Conservation (phyloP, 2,113 vertebrate genomes). For the Hippopotamus amphibius region DNA sequence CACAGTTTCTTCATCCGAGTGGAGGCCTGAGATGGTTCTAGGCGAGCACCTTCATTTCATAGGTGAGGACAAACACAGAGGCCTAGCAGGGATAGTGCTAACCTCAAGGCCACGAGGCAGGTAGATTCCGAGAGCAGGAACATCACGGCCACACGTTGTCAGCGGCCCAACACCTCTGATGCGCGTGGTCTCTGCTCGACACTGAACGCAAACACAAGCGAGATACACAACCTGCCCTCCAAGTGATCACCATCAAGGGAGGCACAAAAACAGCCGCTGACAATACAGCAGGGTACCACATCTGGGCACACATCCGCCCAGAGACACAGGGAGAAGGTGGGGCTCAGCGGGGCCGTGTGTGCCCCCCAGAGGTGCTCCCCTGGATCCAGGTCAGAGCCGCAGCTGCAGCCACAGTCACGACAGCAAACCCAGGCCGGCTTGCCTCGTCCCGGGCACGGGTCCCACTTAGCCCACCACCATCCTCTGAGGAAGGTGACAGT, state of each 20-base stretch:
- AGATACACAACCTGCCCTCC: background rate
- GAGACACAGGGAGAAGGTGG: background rate
- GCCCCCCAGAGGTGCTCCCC: background rate
- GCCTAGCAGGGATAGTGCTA: too few relatives aligned
- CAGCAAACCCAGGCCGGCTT: fast-evolving
- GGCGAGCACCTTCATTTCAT: background rate
- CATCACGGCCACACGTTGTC: fast-evolving
- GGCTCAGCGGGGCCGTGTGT: fast-evolving
- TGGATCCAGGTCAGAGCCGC: background rate
- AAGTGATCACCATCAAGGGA: background rate
- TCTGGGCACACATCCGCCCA: background rate
- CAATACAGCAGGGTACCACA: fast-evolving
- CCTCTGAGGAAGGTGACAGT: background rate
- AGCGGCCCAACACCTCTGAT: background rate
- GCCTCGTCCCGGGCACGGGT: fast-evolving
- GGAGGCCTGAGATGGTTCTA: background rate
- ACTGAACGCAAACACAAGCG: background rate
- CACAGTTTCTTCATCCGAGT: background rate
- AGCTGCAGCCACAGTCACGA: background rate
- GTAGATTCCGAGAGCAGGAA: background rate
- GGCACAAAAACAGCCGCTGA: background rate
- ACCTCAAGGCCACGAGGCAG: background rate
- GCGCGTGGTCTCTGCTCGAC: background rate
- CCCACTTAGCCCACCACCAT: background rate
- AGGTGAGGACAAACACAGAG: background rate